Conservation (phyloP, 1,140 invertebrate species). For the Heliconius eleuchia region DNA sequence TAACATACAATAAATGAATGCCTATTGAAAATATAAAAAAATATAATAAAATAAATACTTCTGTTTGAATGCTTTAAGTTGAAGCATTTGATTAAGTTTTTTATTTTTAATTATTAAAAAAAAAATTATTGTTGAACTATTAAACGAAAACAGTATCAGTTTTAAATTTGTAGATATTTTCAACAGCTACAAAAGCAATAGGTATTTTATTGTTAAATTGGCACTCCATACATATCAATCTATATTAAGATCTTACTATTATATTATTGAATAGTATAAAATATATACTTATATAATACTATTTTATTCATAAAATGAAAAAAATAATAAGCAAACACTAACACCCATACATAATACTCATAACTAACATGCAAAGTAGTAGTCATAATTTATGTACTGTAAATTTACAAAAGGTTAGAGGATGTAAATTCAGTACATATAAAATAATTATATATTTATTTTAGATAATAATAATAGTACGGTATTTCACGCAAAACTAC, state of each 20-base stretch:
- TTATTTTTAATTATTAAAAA: too few species aligned
- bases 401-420: conserved; percentile 70
- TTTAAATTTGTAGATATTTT: too few species aligned
- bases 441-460: conserved; percentile 17
- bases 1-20: too few species aligned
- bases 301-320: not conserved
- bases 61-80: too few species aligned
- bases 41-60: too few species aligned
- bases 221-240: not conserved
- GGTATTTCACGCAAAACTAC: conserved; percentile 25
- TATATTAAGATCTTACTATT: not conserved
- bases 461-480: conserved; percentile 17
- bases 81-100: too few species aligned
- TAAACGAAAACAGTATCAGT: too few species aligned
- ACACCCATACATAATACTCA: not conserved
- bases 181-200: not conserved
- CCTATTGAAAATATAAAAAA: too few species aligned
- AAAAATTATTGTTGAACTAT: too few species aligned
- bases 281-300: not conserved
- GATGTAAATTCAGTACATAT: conserved; percentile 52
- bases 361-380: conserved; percentile 9
- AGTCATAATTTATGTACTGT: conserved; percentile 28
- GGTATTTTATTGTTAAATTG: not conserved
- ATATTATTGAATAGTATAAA: not conserved
- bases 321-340: not conserved